These are phyloP conservation scores for Tipula lateralis DNA, from an alignment of 2,888 invertebrate genomes.

Conservation along the genomic window DNA sequence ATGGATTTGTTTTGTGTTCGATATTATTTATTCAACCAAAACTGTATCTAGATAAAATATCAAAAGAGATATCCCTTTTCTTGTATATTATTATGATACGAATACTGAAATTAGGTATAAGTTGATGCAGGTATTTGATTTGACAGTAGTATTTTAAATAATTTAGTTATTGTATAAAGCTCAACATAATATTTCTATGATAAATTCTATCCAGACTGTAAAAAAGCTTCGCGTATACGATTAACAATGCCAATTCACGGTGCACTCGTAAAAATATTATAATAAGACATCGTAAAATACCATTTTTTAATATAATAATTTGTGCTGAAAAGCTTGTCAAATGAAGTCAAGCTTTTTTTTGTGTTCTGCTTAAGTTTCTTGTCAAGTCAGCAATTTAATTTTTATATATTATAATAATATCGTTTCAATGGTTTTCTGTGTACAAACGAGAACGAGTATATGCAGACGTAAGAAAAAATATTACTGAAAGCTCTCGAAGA, in stretches of 20 bases:
- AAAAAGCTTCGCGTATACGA: background rate
- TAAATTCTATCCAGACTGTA: background rate
- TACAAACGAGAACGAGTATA: too few species aligned
- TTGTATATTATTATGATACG: too few species aligned
- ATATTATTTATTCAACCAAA: background rate
- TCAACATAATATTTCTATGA: too few species aligned
- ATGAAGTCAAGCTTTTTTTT: background rate
- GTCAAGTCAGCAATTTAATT: background rate
- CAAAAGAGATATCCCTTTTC: too few species aligned
- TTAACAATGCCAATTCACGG: background rate
- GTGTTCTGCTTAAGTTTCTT: background rate
- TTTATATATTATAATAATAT: background rate
- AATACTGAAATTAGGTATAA: too few species aligned
- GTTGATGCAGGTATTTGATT: too few species aligned
- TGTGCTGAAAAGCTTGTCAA: background rate
- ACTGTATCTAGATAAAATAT: too few species aligned
- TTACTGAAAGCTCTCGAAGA: background rate
- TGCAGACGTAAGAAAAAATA: background rate
- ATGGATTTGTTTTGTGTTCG: background rate
- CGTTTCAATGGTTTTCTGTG: background rate
- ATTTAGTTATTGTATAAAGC: too few species aligned
- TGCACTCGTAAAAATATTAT: background rate
- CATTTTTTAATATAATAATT: background rate
- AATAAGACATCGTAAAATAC: background rate
- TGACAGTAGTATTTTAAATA: too few species aligned